Percentiles rank a stretch among this genome's conserved stretches.
phyloP scores from a whole-genome alignment of 1,140 invertebrate genomes.

The Ceratoteleas bidentatus region DNA sequence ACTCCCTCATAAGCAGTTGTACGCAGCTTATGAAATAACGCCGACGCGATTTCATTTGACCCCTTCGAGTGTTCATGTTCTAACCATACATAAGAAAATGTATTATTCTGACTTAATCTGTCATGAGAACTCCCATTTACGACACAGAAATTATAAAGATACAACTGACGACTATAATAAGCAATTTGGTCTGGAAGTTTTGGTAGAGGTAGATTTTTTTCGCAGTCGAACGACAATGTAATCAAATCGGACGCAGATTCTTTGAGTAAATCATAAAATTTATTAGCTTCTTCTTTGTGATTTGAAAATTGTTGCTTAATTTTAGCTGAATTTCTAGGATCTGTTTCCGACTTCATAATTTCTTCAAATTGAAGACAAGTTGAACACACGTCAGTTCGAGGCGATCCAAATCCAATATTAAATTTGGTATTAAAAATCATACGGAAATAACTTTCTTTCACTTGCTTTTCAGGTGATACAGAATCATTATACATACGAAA shows the following conservation, averaged over 20 bases:
- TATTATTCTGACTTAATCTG: conserved; percentile 1
- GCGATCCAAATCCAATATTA: conserved; percentile 22
- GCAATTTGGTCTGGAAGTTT: not conserved
- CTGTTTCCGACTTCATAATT: not conserved
- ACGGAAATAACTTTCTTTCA: conserved; percentile 18
- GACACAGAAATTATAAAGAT: not conserved
- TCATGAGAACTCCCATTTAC: not conserved
- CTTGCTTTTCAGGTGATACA: not conserved
- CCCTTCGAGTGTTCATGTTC: conserved; percentile 14
- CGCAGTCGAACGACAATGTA: not conserved
- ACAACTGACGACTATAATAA: not conserved
- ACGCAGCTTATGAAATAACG: not conserved
- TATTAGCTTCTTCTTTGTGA: not conserved
- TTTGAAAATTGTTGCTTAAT: not conserved
- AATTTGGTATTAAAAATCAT: conserved; percentile 8
- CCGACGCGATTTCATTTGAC: conserved; percentile 19
- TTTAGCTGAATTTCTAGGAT: not conserved
- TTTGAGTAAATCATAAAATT: not conserved
- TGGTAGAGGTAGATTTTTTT: not conserved
- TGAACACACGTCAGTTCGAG: conserved; percentile 15
- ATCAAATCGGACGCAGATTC: not conserved
- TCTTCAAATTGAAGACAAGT: conserved; percentile 13
- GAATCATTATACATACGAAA: conserved; percentile 3
- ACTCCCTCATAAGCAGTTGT: not conserved
- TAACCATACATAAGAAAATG: conserved; percentile 19